phyloP scores from a whole-genome alignment of 2,113 vertebrate genomes.

The Peromyscus leucopus region DNA sequence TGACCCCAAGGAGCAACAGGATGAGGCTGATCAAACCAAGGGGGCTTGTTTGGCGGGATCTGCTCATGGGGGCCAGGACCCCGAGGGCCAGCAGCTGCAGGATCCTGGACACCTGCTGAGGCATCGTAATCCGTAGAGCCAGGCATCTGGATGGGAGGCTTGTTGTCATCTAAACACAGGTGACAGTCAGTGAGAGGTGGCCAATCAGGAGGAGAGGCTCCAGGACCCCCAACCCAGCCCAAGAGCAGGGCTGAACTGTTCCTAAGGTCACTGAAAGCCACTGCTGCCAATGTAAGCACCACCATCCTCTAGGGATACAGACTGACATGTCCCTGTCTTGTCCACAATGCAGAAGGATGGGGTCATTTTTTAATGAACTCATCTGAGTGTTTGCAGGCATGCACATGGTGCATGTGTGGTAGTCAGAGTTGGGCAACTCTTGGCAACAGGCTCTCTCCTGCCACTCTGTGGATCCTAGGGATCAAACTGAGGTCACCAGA shows the following conservation, averaged over 20 bases:
- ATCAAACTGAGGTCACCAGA: not conserved
- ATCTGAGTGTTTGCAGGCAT: not conserved
- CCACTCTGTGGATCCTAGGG: not conserved
- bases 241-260: not conserved
- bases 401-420: not conserved
- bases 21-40: constrained; percentile 96
- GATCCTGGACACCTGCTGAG: constrained; percentile 86
- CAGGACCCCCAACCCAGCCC: not conserved
- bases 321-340: not conserved
- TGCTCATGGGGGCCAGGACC: constrained; percentile 91
- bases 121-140: constrained; percentile 92
- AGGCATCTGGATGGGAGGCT: constrained; percentile 91
- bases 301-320: not conserved
- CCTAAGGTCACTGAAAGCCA: not conserved
- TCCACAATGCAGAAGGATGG: not conserved
- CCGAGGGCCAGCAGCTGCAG: constrained; percentile 87
- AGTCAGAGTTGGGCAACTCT: not conserved
- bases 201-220: not conserved
- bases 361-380: not conserved
- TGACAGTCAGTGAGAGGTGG: rapidly evolving
- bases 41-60: constrained; percentile 92
- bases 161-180: constrained; percentile 90
- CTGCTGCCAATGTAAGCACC: not conserved
- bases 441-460: not conserved
- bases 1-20: constrained; percentile 93